Percentiles rank a stretch among this genome's conserved stretches.
These are phyloP conservation scores for Beaufortia kweichowensis DNA, from an alignment of 2,113 vertebrate species.

Conservation along the genomic window DNA sequence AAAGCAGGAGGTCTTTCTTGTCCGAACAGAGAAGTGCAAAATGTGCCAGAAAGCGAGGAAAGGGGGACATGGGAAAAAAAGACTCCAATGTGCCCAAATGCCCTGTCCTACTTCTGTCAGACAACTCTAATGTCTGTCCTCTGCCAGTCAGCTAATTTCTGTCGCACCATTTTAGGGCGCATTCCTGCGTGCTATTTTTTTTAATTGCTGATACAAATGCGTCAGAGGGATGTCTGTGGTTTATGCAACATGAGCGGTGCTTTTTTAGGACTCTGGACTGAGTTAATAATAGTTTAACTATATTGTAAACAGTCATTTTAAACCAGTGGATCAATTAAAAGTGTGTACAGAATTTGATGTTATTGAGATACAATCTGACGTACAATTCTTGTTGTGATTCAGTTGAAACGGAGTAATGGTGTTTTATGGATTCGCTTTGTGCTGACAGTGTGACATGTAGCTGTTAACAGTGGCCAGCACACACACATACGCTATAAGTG, in stretches of 20 bases:
- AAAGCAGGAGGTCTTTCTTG: constrained; percentile 18
- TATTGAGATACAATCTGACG: background rate
- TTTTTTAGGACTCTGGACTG: background rate
- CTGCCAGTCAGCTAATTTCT: background rate
- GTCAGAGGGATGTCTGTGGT: background rate
- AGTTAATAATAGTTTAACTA: background rate
- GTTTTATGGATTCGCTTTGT: background rate
- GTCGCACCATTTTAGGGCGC: background rate
- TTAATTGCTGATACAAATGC: background rate
- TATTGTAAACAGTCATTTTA: background rate
- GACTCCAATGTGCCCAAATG: constrained; percentile 21
- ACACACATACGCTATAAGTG: background rate
- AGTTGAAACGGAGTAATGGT: constrained; percentile 1
- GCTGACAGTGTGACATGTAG: background rate
- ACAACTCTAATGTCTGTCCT: background rate
- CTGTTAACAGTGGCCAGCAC: constrained; percentile 11
- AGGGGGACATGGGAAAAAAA: constrained; percentile 29
- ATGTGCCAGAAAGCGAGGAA: constrained; percentile 30
- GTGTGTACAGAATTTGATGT: background rate
- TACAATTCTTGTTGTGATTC: background rate
- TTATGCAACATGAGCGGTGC: background rate
- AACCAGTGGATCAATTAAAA: background rate
- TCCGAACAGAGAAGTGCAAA: background rate
- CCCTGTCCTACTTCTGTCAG: constrained; percentile 35
- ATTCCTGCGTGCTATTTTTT: too few species aligned